These are phyloP conservation scores for Intellagama lesueurii DNA, from an alignment of 2,797 vertebrate species.

Conservation along the genomic window DNA sequence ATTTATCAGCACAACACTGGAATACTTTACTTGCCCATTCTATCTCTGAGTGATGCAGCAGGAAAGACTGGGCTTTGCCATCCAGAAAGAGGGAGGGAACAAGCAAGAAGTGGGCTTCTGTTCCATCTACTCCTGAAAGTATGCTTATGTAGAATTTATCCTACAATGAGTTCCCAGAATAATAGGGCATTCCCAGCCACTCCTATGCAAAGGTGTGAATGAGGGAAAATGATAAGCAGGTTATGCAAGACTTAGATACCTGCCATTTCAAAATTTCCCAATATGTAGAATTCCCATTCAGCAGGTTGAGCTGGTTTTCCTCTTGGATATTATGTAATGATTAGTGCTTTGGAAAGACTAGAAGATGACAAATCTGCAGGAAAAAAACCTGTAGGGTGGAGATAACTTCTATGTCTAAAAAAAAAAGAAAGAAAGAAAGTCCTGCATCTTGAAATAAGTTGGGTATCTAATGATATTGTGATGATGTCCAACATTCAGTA, in stretches of 20 bases:
- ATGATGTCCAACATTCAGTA: background rate
- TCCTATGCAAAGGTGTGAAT: background rate
- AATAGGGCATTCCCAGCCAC: accelerated
- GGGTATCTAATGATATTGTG: background rate
- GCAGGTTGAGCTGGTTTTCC: background rate
- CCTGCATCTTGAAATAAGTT: background rate
- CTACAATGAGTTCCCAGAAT: background rate
- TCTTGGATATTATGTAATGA: background rate
- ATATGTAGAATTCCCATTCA: background rate
- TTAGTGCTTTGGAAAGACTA: background rate
- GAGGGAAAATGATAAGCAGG: background rate
- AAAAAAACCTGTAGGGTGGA: background rate
- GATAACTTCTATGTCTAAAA: background rate
- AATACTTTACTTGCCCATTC: no score
- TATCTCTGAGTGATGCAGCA: no score
- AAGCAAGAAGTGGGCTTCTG: background rate
- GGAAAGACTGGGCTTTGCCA: no score
- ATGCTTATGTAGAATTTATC: background rate
- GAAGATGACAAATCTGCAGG: background rate
- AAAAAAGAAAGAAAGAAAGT: background rate
- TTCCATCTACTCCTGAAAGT: background rate
- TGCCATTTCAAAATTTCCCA: background rate
- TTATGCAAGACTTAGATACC: background rate
- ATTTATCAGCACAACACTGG: no score
- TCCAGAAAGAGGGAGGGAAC: background rate